Conservation (phyloP, 2,113 vertebrate species). For the Chloropsis cyanopogon region DNA sequence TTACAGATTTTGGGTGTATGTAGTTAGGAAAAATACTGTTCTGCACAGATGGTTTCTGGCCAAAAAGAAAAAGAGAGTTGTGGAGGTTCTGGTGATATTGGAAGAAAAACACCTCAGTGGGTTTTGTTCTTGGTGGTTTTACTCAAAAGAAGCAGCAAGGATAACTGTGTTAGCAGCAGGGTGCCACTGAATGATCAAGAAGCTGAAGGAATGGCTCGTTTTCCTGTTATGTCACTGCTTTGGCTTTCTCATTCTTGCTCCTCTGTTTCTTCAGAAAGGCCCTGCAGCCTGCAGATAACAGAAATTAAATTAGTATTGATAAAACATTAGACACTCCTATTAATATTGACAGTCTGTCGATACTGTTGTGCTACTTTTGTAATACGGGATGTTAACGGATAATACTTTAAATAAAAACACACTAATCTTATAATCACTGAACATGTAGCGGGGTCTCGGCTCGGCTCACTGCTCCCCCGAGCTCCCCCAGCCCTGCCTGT, state of each 20-base stretch:
- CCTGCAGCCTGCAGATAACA: constrained; percentile 60
- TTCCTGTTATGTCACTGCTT: constrained; percentile 21
- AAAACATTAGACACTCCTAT: constrained; percentile 70
- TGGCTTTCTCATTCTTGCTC: constrained; percentile 42
- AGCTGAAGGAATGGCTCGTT: constrained; percentile 22
- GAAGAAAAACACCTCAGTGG: neutral
- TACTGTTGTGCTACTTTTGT: constrained; percentile 66
- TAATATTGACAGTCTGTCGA: constrained; percentile 71
- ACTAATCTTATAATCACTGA: constrained; percentile 60
- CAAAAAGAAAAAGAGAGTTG: neutral
- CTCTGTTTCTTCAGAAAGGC: constrained; percentile 55
- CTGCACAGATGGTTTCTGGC: neutral
- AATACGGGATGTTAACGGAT: constrained; percentile 61
- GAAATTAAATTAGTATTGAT: constrained; percentile 74
- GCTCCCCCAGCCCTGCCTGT: neutral
- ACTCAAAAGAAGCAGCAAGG: neutral
- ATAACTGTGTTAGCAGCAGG: neutral
- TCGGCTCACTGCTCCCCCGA: neutral
- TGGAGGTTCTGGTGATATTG: neutral
- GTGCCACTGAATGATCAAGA: neutral
- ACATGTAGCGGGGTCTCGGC: neutral
- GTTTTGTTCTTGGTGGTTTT: neutral
- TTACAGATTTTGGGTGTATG: neutral
- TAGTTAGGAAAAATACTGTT: neutral
- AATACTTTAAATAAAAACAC: constrained; percentile 64